Percentiles rank a stretch among this genome's conserved stretches.
Evolutionary conservation across 2,888 invertebrate species (phyloP).

Genomic region (Galeopsomyia nigrocyanea): DNA sequence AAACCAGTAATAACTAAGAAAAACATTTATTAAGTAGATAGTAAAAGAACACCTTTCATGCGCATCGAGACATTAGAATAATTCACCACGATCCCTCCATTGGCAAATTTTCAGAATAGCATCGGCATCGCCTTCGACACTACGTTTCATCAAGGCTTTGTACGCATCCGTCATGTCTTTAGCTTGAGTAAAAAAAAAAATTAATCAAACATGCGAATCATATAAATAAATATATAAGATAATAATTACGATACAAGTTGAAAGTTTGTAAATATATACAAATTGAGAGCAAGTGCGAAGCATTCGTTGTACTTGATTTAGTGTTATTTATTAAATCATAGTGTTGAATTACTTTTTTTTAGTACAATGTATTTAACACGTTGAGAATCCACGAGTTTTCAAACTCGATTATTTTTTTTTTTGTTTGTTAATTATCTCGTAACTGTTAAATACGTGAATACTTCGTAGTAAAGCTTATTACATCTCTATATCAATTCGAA

Average conservation of each 20-base stretch:
- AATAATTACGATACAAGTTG: constrained; percentile 2
- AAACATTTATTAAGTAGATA: no score
- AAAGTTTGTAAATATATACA: constrained; percentile 33
- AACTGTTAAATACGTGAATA: neutral
- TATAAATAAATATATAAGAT: no score
- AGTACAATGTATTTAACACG: neutral
- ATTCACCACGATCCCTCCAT: constrained; percentile 43
- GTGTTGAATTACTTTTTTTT: constrained; percentile 13
- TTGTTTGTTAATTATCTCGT: constrained; percentile 6
- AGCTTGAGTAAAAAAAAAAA: constrained; percentile 21
- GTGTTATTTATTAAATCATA: constrained; percentile 35
- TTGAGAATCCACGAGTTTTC: neutral
- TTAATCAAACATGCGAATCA: neutral
- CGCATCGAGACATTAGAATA: neutral
- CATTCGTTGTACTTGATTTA: neutral
- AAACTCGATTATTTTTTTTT: no score
- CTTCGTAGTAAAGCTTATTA: no score
- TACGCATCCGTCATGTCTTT: constrained; percentile 37
- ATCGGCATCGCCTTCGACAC: constrained; percentile 15
- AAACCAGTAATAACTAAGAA: no score
- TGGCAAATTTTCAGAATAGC: constrained; percentile 24
- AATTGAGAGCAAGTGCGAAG: neutral
- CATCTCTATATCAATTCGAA: constrained; percentile 17
- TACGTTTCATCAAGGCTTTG: constrained; percentile 17
- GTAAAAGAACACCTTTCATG: no score